Evolutionary conservation across 2,113 vertebrate species (phyloP).

Genomic region (Tragelaphus imberbis): DNA sequence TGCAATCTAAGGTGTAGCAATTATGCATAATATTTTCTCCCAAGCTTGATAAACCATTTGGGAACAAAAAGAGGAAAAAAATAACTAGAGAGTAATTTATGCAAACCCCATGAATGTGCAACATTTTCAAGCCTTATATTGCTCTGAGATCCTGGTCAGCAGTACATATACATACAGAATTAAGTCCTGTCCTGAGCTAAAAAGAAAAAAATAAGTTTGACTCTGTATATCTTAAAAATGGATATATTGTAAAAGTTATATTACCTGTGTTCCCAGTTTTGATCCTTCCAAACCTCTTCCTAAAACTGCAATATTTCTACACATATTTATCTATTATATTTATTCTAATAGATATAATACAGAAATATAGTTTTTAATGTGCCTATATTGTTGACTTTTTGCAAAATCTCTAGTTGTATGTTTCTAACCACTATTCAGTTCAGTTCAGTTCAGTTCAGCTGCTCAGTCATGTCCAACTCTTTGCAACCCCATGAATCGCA

Average conservation of each 20-base stretch:
- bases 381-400: not conserved
- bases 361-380: not conserved
- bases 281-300: not conserved
- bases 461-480: too few species aligned
- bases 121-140: not conserved
- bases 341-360: not conserved
- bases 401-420: not conserved
- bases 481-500: too few species aligned
- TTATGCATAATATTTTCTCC: conserved; percentile 68
- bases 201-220: not conserved
- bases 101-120: conserved; percentile 19
- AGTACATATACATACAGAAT: not conserved
- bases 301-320: not conserved
- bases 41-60: conserved; percentile 48
- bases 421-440: not conserved
- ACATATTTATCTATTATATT: not conserved
- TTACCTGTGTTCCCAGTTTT: not conserved
- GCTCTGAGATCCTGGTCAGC: not conserved
- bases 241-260: not conserved
- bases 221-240: not conserved
- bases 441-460: too few species aligned
- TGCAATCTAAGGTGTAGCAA: conserved; percentile 75
- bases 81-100: not conserved
- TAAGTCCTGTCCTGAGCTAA: not conserved
- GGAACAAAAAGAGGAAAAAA: not conserved